Evolutionary conservation across 2,113 vertebrate genomes (phyloP).

Genomic region (Mesocricetus auratus): DNA sequence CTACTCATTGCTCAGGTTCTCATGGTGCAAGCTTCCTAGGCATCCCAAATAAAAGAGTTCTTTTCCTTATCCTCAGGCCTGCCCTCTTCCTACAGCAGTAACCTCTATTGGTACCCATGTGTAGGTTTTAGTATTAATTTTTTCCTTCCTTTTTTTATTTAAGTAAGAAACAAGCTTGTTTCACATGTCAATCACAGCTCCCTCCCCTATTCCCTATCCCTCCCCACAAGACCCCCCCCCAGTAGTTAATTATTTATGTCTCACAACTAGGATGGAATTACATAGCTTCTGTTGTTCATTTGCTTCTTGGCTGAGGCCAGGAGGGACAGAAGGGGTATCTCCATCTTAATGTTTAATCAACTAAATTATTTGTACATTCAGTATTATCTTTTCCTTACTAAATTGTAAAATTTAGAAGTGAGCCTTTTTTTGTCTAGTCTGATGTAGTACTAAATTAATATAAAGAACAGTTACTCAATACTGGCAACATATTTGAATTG

Average conservation of each 20-base stretch:
- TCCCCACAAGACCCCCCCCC: no score
- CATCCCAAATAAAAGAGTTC: neutral
- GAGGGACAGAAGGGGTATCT: neutral
- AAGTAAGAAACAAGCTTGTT: no score
- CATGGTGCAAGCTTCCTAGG: neutral
- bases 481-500: neutral
- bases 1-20: neutral
- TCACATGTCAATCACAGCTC: no score
- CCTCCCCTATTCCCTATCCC: no score
- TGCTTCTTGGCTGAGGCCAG: neutral
- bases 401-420: neutral
- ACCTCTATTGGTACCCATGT: neutral
- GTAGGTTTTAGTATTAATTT: neutral
- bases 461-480: neutral
- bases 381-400: neutral
- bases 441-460: neutral
- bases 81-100: neutral
- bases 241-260: slow-evolving; percentile 9
- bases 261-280: neutral
- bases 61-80: neutral
- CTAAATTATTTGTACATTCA: neutral
- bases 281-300: neutral
- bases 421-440: neutral
- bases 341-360: neutral
- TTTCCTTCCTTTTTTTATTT: no score